Base-by-base conservation (phyloP, 2,888 invertebrate genomes). In the Hyalella azteca region DNA sequence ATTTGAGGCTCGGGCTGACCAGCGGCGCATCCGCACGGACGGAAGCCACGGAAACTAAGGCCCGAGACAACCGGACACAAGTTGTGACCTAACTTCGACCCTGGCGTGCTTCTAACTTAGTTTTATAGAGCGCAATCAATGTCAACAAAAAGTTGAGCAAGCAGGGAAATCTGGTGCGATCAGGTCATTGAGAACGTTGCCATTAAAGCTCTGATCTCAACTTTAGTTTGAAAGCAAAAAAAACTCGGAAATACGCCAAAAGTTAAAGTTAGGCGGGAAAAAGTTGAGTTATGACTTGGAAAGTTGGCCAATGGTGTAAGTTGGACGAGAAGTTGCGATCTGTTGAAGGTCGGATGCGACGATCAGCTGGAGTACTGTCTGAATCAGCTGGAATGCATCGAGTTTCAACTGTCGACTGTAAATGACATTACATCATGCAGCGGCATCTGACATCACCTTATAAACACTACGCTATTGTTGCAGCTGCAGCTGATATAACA, bases 61-160 rank as follows among this genome's bases (percentile, higher is more conserved):
- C n/a, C n/a, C n/a, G n/a, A n/a, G n/a, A n/a, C n/a, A n/a, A n/a
- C n/a, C n/a, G n/a, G n/a, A n/a, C n/a, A n/a, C n/a, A n/a, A n/a
- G n/a, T 66, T 29, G 29, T 2, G 66, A 0, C 66, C 66, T 66
- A 66, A 66, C 66, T 66, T 66, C 36, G 36, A 66, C 39, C 32
- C 66, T 36, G 66, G 36, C 66, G 36, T 66, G 36, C 66, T 66
- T 29, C 39, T 66, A 66, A 66, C 66, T 66, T 66, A 66, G 66
- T 66, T 66, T 66, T 66, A 66, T 66, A 66, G 66, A 66, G 66
- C 66, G 66, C 66, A 66, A 66, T 66, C 66, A 66, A 66, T 66
- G 66, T 66, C 66, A 66, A 66, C 66, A 66, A 66, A 66, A 66
- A 66, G 66, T 66, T 66, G 36, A 66, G 36, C 66, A 66, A 66